Evolutionary conservation across 1,140 invertebrate genomes (phyloP), one percentile per base, ranked within the genome.

Genomic region (Zaprionus kolodkinae): DNA sequence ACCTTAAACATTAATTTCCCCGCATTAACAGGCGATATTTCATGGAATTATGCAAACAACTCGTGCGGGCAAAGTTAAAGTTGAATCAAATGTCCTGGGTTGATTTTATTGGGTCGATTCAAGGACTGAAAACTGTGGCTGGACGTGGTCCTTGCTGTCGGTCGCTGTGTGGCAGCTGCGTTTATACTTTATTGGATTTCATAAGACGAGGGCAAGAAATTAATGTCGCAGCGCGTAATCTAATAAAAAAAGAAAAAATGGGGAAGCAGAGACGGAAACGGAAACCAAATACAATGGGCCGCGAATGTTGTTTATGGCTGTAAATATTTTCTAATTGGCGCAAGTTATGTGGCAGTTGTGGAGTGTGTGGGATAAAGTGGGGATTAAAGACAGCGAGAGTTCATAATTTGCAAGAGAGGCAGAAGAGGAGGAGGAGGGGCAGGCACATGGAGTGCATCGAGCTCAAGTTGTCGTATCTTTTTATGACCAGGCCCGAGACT

Each of bases 291-390:
- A 45, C 67, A 76, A 66, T 45, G 70, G 66, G 60, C 80, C 67
- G 83, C 78, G 65, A 88, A 84, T 88, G 84, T 88, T 88, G 84
- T 88, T 88, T 88, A 88, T 88, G 84, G 78, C 85, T 65, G 35
- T 60, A 72, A 89, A 88, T 81, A 81, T 84, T 88, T 84, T 84
- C 72, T 84, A 88, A 89, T 88, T 88, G 70, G 57, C 60, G 70
- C 77, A 74, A 88, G 52, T 80, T 74, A 67, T 73, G 70, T 70
- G 75, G 7, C 78, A 81, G 78, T 35, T 62, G 38, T 21, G 40
- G n/a, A 6, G 40, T 1, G 40, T 2, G 7, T 3, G n/a, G 6
- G n/a, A 13, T 4, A 21, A 40, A 13, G 7, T 43, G 13, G 30
- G 30, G 7, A 33, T n/a, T 7, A 2, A 15, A 7, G n/a, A n/a